Percentiles rank a stretch among this genome's conserved stretches.
Evolutionary conservation across 2,113 vertebrate species (phyloP).

Genomic region (Epinephelus cyanopodus): DNA sequence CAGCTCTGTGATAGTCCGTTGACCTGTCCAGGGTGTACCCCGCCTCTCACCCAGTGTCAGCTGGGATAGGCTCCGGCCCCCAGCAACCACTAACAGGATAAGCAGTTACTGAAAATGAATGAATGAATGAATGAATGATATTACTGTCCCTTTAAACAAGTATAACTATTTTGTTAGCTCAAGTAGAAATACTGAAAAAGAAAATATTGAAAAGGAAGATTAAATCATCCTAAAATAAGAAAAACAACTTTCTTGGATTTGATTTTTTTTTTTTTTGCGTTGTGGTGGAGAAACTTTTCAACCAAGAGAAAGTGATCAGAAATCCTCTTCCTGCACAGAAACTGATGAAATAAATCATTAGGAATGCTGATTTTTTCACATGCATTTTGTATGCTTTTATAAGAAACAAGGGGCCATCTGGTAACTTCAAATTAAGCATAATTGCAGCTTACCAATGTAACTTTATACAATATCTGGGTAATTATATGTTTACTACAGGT

Average conservation of each 20-base stretch:
- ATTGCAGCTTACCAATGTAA: background rate
- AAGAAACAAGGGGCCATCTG: background rate
- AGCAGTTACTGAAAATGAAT: too few relatives aligned
- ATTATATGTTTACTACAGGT: background rate
- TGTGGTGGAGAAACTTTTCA: background rate
- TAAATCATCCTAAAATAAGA: background rate
- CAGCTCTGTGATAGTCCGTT: too few relatives aligned
- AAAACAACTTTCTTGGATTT: background rate
- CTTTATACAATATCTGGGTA: background rate
- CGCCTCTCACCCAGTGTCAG: fast-evolving
- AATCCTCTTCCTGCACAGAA: background rate
- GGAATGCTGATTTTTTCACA: background rate
- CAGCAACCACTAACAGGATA: too few relatives aligned
- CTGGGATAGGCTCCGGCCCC: too few relatives aligned
- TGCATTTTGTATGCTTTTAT: background rate
- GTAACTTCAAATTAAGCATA: background rate
- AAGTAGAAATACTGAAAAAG: background rate
- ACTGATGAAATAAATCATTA: background rate
- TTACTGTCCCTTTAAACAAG: too few relatives aligned
- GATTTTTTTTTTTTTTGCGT: background rate
- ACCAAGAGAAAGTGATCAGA: background rate
- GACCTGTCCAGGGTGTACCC: too few relatives aligned
- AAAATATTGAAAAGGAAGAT: background rate
- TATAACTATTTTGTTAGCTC: background rate
- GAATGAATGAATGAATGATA: too few relatives aligned